These are phyloP conservation scores for Hypanus sabinus DNA, from an alignment of 2,113 vertebrate species.

Conservation along the genomic window DNA sequence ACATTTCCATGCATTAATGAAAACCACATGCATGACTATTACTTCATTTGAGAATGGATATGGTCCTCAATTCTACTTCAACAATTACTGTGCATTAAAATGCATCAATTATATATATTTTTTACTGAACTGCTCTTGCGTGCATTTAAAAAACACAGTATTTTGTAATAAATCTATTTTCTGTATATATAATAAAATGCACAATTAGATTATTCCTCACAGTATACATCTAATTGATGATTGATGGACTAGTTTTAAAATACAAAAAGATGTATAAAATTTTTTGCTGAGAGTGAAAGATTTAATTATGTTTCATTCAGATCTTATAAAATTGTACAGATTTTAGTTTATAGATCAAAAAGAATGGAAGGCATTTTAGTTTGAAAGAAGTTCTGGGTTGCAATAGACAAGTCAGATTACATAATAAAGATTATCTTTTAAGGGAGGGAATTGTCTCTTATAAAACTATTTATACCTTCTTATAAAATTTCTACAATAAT, in stretches of 20 bases:
- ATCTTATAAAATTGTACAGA: constrained; percentile 43
- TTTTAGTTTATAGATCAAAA: constrained; percentile 44
- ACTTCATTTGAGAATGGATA: constrained; percentile 36
- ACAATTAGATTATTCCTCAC: constrained; percentile 43
- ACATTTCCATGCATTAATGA: constrained; percentile 36
- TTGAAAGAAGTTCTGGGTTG: constrained; percentile 38
- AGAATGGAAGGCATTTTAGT: constrained; percentile 41
- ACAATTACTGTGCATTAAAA: constrained; percentile 42
- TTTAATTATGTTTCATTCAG: constrained; percentile 45
- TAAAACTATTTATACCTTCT: background rate
- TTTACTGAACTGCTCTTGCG: constrained; percentile 29
- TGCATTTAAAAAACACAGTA: constrained; percentile 38
- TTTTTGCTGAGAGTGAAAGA: constrained; percentile 44
- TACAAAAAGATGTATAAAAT: constrained; percentile 49
- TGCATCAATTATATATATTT: constrained; percentile 39
- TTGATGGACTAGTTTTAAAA: constrained; percentile 47
- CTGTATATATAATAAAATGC: constrained; percentile 44
- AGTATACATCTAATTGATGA: constrained; percentile 41
- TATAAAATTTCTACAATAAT: background rate
- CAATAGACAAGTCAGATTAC: too few relatives aligned
- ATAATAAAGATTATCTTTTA: background rate
- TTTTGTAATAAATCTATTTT: constrained; percentile 43
- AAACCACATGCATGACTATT: constrained; percentile 30
- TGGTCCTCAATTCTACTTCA: constrained; percentile 30
- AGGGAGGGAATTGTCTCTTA: background rate